Conservation (phyloP, 2,888 invertebrate genomes). For the Apocheima hispidaria region DNA sequence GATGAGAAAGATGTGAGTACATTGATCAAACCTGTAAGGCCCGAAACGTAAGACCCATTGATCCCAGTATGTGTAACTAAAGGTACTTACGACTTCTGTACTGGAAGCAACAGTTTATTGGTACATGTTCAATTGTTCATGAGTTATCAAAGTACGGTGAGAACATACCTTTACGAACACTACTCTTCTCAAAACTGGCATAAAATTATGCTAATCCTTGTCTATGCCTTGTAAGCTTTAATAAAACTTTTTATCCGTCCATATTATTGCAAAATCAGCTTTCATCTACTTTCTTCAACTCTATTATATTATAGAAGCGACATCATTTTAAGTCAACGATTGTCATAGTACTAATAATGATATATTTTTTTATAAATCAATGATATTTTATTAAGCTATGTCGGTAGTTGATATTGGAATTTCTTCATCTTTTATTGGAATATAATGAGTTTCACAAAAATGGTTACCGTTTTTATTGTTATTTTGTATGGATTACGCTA, state of each 20-base stretch:
- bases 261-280: slow-evolving; percentile 49
- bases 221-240: slow-evolving; percentile 57
- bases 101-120: too few relatives aligned
- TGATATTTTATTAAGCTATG: slow-evolving; percentile 25
- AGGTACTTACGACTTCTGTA: too few relatives aligned
- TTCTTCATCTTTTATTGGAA: too few relatives aligned
- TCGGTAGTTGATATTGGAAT: background rate
- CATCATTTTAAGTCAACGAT: slow-evolving; percentile 47
- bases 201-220: slow-evolving; percentile 64
- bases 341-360: slow-evolving; percentile 21
- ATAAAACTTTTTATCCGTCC: slow-evolving; percentile 51
- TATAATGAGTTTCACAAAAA: too few relatives aligned
- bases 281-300: slow-evolving; percentile 60
- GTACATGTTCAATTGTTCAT: too few relatives aligned
- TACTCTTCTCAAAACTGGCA: slow-evolving; percentile 34
- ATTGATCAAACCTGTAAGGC: too few relatives aligned
- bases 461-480: too few relatives aligned
- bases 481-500: too few relatives aligned
- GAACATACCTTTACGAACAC: slow-evolving; percentile 27
- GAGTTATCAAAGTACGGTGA: slow-evolving; percentile 16
- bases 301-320: slow-evolving; percentile 51
- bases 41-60: too few relatives aligned
- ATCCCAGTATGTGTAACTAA: too few relatives aligned
- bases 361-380: too few relatives aligned
- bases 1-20: too few relatives aligned